Evolutionary conservation across 2,797 vertebrate genomes (phyloP).

Genomic region (Astyanax mexicanus): DNA sequence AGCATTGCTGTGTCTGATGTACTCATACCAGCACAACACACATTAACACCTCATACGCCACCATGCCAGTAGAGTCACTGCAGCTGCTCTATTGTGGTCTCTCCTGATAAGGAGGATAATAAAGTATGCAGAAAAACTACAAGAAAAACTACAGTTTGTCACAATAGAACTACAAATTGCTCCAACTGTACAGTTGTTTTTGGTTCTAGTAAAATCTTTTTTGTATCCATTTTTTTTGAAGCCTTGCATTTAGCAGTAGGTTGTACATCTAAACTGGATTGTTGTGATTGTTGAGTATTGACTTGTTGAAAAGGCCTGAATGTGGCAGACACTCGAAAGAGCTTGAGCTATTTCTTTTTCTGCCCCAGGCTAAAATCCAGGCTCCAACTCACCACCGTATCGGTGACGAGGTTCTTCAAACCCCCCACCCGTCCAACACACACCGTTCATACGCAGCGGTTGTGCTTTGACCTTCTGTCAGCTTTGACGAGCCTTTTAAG

Average conservation of each 20-base stretch:
- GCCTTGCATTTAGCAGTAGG: neutral
- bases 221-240: neutral
- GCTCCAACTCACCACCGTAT: neutral
- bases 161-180: too few relatives aligned
- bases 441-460: neutral
- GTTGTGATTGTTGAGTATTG: neutral
- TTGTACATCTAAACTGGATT: neutral
- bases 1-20: too few relatives aligned
- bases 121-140: too few relatives aligned
- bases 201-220: too few relatives aligned
- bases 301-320: neutral
- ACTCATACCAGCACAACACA: too few relatives aligned
- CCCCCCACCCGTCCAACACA: neutral
- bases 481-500: conserved; percentile 15
- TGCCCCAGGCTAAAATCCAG: neutral
- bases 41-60: too few relatives aligned
- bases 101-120: too few relatives aligned
- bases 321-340: neutral
- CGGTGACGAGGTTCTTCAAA: neutral
- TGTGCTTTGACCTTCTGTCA: conserved; percentile 16
- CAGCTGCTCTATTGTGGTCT: too few relatives aligned
- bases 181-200: too few relatives aligned
- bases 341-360: neutral
- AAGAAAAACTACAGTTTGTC: too few relatives aligned
- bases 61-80: too few relatives aligned